Conservation (phyloP, 2,888 invertebrate genomes). For the Microplitis manilae region DNA sequence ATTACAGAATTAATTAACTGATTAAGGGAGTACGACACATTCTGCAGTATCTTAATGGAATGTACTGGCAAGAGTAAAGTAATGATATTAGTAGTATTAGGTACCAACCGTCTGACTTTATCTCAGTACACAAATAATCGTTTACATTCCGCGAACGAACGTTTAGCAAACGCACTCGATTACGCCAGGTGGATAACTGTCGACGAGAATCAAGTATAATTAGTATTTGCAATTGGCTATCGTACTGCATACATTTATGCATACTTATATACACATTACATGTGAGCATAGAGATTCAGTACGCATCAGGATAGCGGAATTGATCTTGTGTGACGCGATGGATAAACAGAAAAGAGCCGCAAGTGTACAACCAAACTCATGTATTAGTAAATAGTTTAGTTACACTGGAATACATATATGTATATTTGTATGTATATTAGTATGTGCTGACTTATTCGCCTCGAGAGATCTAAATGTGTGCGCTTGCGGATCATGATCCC, state of each 20-base stretch:
- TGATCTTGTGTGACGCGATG: slow-evolving; percentile 22
- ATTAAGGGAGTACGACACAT: slow-evolving; percentile 4
- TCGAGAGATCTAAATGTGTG: not conserved
- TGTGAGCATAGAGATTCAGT: not conserved
- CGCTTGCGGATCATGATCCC: slow-evolving; percentile 46
- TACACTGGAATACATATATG: not conserved
- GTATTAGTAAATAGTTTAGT: not conserved
- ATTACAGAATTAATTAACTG: not conserved
- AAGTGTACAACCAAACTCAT: not conserved
- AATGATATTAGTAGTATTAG: not conserved
- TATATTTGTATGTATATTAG: not conserved
- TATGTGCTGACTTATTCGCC: too few relatives aligned
- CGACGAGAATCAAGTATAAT: slow-evolving; percentile 27
- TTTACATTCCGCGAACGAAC: slow-evolving; percentile 24
- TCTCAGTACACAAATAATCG: slow-evolving; percentile 31
- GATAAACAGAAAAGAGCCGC: not conserved
- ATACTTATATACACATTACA: slow-evolving; percentile 2
- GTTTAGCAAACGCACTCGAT: slow-evolving; percentile 29
- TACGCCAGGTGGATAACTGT: slow-evolving; percentile 32
- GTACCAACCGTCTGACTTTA: slow-evolving; percentile 1
- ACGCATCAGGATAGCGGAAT: not conserved
- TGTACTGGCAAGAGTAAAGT: slow-evolving; percentile 1
- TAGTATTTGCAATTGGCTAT: slow-evolving; percentile 35
- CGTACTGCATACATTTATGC: slow-evolving; percentile 14
- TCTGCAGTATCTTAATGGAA: slow-evolving; percentile 9